Base-by-base conservation (phyloP, 1,140 invertebrate species). In the Leptonema lineaticorne region DNA sequence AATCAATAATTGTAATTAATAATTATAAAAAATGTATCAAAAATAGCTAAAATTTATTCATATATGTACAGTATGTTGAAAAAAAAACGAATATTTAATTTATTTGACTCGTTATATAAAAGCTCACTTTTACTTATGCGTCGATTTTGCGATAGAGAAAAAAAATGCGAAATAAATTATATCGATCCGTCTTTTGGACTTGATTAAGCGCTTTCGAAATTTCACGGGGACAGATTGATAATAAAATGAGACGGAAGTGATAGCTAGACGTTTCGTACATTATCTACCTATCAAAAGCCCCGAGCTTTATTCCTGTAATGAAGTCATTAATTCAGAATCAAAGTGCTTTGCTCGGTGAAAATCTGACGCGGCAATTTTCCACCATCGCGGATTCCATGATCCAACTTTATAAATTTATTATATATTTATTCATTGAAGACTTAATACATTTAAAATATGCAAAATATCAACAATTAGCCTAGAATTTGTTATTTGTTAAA, bases 241-340 rank as follows among this genome's bases (percentile, higher is more conserved):
- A 62, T 62, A 62, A 62, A 62, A 22, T 41, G 59, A 62, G n/a
- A 8, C 26, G 9, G 2, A 16, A 16, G 37, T 41, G 37, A 41
- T 9, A 11, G 37, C 16, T 9, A 11, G 30, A 11, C 11, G 30
- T 33, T 33, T 29, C 50, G 20, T 14, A 26, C 50, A 53, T 53
- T 53, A 53, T 53, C 50, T 24, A 26, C 16, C 46, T 22, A 63
- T 63, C 60, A 48, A 48, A 63, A 41, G n/a, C n/a, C n/a, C 45
- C 33, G 37, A 46, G 62, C 45, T 64, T 64, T 46, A 50, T 46
- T 64, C 62, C 29, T 26, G 45, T 64, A 64, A 64, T 64, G 62
- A 64, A 64, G 62, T 64, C 62, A 64, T 64, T 64, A 64, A 64
- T 64, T 64, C 45, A 28, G 46, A 64, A 22, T 33, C 46, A 64